Conservation (phyloP, 2,888 invertebrate genomes). For the Drosophila setosimentum region DNA sequence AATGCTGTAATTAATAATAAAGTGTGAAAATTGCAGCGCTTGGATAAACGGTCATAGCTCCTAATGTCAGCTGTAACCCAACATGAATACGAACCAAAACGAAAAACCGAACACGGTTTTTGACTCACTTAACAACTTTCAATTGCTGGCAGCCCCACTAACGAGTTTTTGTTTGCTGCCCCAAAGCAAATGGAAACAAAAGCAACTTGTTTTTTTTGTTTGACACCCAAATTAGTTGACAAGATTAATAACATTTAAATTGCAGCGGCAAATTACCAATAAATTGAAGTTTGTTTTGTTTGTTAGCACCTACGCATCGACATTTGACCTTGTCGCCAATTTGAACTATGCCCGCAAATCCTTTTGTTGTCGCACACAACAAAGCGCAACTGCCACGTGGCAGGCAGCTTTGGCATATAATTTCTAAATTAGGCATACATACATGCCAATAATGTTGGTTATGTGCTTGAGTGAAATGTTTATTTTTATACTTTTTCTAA, state of each 20-base stretch:
- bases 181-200: constrained; percentile 25
- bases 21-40: constrained; percentile 59
- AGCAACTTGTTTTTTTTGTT: constrained; percentile 19
- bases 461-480: neutral
- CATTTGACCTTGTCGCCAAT: constrained; percentile 65
- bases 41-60: constrained; percentile 37
- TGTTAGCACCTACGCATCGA: constrained; percentile 45
- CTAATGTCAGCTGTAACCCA: constrained; percentile 8
- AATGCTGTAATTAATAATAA: constrained; percentile 55
- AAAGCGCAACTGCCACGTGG: constrained; percentile 11
- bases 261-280: constrained; percentile 61
- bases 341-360: constrained; percentile 41
- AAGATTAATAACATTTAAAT: constrained; percentile 73
- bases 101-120: constrained; percentile 28
- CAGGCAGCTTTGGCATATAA: neutral
- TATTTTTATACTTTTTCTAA: neutral
- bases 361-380: constrained; percentile 42
- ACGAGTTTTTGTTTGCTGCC: constrained; percentile 50
- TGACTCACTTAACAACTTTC: constrained; percentile 78
- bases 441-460: neutral
- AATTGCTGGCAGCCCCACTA: constrained; percentile 61
- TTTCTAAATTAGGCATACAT: neutral
- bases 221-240: constrained; percentile 45
- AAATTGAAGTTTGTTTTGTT: constrained; percentile 60
- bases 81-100: neutral